These are phyloP conservation scores for Brachyptera putata DNA, from an alignment of 2,888 invertebrate genomes.

Conservation along the genomic window DNA sequence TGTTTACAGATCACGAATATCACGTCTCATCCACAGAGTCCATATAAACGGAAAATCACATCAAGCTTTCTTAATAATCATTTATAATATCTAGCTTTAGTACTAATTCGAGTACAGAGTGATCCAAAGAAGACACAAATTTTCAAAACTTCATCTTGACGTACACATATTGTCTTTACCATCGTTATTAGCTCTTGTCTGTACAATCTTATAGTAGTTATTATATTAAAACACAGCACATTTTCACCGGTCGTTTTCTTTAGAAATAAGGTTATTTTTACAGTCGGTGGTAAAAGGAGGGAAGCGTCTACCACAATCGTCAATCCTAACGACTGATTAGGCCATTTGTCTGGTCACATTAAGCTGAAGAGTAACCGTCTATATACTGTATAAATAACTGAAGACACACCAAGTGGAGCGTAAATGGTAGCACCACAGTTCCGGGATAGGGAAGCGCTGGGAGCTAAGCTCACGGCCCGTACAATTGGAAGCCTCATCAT, in stretches of 20 bases:
- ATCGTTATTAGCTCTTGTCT: not conserved
- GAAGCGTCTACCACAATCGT: conserved; percentile 15
- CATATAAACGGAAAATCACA: conserved; percentile 6
- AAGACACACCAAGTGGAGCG: too few relatives aligned
- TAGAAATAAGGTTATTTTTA: conserved; percentile 12
- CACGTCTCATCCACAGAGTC: not conserved
- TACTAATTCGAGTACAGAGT: conserved; percentile 8
- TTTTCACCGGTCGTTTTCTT: not conserved
- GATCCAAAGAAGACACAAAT: not conserved
- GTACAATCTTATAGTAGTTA: not conserved
- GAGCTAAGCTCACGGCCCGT: not conserved
- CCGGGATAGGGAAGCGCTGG: conserved; percentile 7
- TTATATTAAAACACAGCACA: conserved; percentile 10
- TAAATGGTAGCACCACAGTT: conserved; percentile 22
- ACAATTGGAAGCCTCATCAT: conserved; percentile 27
- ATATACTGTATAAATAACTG: not conserved
- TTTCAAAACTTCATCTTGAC: not conserved
- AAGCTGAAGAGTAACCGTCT: conserved; percentile 20
- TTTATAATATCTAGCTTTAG: not conserved
- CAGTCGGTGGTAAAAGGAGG: conserved; percentile 16
- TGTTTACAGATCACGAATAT: too few relatives aligned
- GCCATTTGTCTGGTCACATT: conserved; percentile 19
- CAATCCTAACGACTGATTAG: conserved; percentile 21
- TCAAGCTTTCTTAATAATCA: conserved; percentile 1
- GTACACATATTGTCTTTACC: not conserved